Evolutionary conservation across 2,888 invertebrate genomes (phyloP), one percentile per base, ranked within the genome.

Genomic region (Dasypogon diadema): DNA sequence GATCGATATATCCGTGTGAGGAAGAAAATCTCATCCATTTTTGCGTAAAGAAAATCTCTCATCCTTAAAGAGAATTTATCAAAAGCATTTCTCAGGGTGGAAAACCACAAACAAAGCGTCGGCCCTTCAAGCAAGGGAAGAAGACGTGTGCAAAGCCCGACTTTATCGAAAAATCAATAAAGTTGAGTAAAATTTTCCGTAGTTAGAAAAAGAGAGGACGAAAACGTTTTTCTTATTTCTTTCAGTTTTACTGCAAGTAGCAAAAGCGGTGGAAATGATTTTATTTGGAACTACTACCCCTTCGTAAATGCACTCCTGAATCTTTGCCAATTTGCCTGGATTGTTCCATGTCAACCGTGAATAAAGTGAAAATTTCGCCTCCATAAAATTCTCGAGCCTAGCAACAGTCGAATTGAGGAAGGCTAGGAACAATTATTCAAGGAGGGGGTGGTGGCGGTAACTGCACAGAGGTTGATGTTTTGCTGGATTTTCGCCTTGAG

Each of bases 121-220:
- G 37, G 34, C 60, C n/a, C n/a, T n/a, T n/a, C n/a, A n/a, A n/a
- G n/a, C n/a, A n/a, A n/a, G n/a, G n/a, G n/a, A 16, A 16, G 14
- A 18, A 26, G 30, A 58, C 5, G n/a, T n/a, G 12, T 6, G 30
- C 30, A 8, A 42, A 42, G n/a, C n/a, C 12, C 51, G 16, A 21
- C 6, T 34, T 37, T 12, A 60, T 42, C 10, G 60, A 60, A 60
- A 60, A 60, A 60, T 60, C 60, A 21, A 60, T 60, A 37, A 18
- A 60, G 21, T 21, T 5, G 60, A 60, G 60, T 37, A 37, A 37
- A 60, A 37, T 34, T 58, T 30, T 30, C 30, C 30, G 30, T 5
- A 8, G 30, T 30, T 30, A n/a, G 42, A 42, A 1, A n/a, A 12
- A n/a, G n/a, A 12, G n/a, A 6, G 42, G 42, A 42, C n/a, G 12